These are phyloP conservation scores for Lasioglossum malachurum DNA, from an alignment of 2,888 invertebrate genomes.

Conservation along the genomic window DNA sequence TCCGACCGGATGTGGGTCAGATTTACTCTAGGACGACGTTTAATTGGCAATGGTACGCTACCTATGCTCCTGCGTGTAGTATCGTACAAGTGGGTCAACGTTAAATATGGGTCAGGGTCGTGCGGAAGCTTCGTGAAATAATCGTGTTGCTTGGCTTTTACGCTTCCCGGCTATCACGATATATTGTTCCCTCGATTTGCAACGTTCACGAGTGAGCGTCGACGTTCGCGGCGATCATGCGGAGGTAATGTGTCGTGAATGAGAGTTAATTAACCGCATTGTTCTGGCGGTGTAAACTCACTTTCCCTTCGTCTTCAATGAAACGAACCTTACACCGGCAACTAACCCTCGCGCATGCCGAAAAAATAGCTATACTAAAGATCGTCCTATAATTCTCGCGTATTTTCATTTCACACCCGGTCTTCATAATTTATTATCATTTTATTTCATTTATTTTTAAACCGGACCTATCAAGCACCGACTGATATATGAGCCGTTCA, in stretches of 20 bases:
- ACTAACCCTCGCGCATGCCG: background rate
- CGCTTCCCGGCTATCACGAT: conserved; percentile 42
- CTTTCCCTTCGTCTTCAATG: conserved; percentile 14
- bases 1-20: conserved; percentile 75
- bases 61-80: conserved; percentile 64
- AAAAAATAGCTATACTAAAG: background rate
- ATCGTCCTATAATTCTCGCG: background rate
- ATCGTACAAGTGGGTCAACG: conserved; percentile 76
- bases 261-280: conserved; percentile 5
- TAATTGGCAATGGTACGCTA: conserved; percentile 63
- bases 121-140: conserved; percentile 48
- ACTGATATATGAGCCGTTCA: background rate
- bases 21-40: conserved; percentile 77
- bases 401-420: background rate
- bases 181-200: conserved; percentile 15
- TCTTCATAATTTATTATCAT: background rate
- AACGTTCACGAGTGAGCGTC: background rate
- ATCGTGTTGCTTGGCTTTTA: conserved; percentile 50
- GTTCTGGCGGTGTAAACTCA: background rate
- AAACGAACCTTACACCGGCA: background rate
- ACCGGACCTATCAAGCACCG: background rate
- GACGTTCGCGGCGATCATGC: conserved; percentile 2
- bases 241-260: conserved; percentile 4
- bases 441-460: background rate
- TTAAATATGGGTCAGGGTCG: conserved; percentile 82